A percentile compares a stretch with the other conserved stretches of the same genome.
Evolutionary conservation across 2,113 vertebrate genomes (phyloP).

Genomic region (Platysternon megacephalum): DNA sequence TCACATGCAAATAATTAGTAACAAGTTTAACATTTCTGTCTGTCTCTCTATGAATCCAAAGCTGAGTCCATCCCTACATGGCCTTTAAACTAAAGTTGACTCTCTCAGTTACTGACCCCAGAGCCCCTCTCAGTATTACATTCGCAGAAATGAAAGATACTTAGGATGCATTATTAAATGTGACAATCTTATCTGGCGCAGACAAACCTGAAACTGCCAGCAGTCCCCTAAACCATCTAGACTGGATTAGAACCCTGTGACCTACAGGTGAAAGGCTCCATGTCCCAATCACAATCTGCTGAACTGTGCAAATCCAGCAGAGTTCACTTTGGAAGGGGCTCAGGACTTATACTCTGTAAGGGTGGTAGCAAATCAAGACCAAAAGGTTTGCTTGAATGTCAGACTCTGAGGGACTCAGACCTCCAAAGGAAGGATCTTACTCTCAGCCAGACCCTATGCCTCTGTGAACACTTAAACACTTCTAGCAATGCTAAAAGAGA

Average conservation of each 20-base stretch:
- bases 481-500: neutral
- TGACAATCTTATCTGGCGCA: conserved; percentile 7
- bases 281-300: accelerated
- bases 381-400: neutral
- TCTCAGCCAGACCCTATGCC: neutral
- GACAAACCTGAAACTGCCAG: neutral
- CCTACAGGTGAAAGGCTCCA: neutral
- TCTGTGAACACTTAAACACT: neutral
- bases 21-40: neutral
- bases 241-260: neutral
- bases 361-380: neutral
- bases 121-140: neutral
- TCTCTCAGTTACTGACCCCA: neutral
- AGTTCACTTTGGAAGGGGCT: neutral
- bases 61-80: neutral
- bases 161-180: neutral
- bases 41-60: neutral
- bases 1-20: conserved; percentile 23
- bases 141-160: neutral
- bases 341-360: neutral
- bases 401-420: neutral
- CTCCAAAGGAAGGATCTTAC: neutral
- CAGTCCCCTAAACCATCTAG: neutral
- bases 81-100: conserved; percentile 1
- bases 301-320: neutral